Conservation (phyloP, 1,140 invertebrate genomes). For the Rhynchophorus ferrugineus region DNA sequence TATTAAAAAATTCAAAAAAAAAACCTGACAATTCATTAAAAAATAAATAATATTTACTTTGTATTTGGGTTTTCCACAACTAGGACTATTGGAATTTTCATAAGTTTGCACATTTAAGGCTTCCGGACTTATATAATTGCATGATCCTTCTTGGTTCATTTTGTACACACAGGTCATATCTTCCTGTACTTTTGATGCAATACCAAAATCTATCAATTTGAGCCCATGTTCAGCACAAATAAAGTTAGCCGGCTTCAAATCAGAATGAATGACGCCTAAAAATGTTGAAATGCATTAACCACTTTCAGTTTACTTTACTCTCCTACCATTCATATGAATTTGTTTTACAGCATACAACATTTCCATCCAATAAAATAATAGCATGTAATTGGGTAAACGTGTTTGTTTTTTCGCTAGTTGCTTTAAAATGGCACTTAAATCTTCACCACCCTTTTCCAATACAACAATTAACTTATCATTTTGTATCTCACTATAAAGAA, state of each 20-base stretch:
- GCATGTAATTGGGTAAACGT: conserved; percentile 58
- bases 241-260: conserved; percentile 97
- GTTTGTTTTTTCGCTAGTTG: conserved; percentile 48
- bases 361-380: conserved; percentile 87
- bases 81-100: conserved; percentile 41
- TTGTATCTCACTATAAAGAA: conserved; percentile 47
- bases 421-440: conserved; percentile 73
- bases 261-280: conserved; percentile 87
- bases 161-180: conserved; percentile 88
- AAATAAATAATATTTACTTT: conserved; percentile 26
- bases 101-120: conserved; percentile 59
- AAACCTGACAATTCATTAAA: not conserved
- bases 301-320: too few relatives aligned
- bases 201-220: conserved; percentile 97
- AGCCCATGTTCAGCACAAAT: conserved; percentile 77
- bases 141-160: conserved; percentile 74
- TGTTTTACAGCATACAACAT: conserved; percentile 88
- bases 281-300: too few relatives aligned
- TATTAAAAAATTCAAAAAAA: not conserved
- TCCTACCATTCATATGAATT: conserved; percentile 82
- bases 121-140: conserved; percentile 96
- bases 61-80: conserved; percentile 40
- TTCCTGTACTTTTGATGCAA: conserved; percentile 80
- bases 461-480: conserved; percentile 70
- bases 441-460: conserved; percentile 89